A percentile compares a stretch with the other conserved stretches of the same genome.
phyloP scores from a whole-genome alignment of 2,888 invertebrate species.

The Chrysotoxum bicinctum region DNA sequence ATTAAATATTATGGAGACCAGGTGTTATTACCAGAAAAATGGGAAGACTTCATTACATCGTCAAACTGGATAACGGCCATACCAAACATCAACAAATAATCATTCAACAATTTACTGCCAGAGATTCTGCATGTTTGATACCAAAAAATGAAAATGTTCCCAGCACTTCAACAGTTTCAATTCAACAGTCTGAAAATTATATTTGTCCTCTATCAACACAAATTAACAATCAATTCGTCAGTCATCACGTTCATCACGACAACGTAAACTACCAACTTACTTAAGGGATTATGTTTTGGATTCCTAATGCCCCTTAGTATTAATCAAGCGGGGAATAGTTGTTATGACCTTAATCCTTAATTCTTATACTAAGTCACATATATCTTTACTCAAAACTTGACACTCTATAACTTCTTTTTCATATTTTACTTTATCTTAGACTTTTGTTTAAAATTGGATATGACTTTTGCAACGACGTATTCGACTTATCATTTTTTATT shows the following conservation, averaged over 20 bases:
- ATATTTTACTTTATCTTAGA: too few relatives aligned
- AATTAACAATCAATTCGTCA: conserved; percentile 3
- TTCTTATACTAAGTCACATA: too few relatives aligned
- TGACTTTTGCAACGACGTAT: too few relatives aligned
- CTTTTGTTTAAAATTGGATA: too few relatives aligned
- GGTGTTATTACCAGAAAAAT: not conserved
- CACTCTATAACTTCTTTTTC: too few relatives aligned
- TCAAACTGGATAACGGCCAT: conserved; percentile 20
- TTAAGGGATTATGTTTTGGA: not conserved
- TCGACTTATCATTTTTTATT: too few relatives aligned
- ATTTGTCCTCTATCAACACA: not conserved
- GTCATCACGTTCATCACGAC: not conserved
- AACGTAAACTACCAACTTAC: conserved; percentile 5
- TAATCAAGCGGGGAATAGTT: conserved; percentile 6
- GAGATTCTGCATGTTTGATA: not conserved
- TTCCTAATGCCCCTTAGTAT: not conserved
- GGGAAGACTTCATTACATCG: not conserved
- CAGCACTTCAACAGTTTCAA: not conserved
- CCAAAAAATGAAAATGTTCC: not conserved
- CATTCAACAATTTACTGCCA: not conserved
- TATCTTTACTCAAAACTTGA: too few relatives aligned
- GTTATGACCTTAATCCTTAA: not conserved
- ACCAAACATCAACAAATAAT: conserved; percentile 10
- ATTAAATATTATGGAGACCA: not conserved
- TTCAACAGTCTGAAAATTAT: not conserved